Evolutionary conservation across 2,888 invertebrate species (phyloP), one percentile per base, ranked within the genome.

Genomic region (Scaptomyza parva): DNA sequence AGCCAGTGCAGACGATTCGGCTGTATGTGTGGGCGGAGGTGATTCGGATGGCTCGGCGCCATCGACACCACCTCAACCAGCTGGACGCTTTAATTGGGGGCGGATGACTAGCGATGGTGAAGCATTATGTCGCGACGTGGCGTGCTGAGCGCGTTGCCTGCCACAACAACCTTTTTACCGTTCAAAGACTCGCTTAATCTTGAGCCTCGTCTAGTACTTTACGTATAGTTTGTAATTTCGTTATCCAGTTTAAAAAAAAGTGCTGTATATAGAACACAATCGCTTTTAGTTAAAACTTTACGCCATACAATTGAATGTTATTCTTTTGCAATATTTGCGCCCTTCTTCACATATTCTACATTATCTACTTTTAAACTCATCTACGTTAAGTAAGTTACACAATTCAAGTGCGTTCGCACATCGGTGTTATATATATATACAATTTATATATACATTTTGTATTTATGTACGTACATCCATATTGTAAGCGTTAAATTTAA

Each of bases 1-100:
- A 8, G 53, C 63, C 47, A 78, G 70, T 47, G 73, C 77, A 9
- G 87, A 90, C 50, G 90, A 90, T 41, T 86, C 89, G 3, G 89
- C 90, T 0, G 87, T 89, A 0, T 89, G 67, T 64, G 73, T 85
- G 3, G 71, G 80, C 8, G 73, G 69, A 24, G 73, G 65, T 33
- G 83, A 76, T 8, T 81, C 77, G 1, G 76, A 62, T 28, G 70
- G 78, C 0, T 79, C 89, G 3, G 79, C 88, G 12, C 79, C 89
- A 1, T 33, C 68, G 0, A 5, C 37, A 3, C 47, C 78, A 3
- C 62, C 78, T n/a, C n/a, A n/a, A 1, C 57, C 65, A n/a, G 40
- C 57, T 4, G 60, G 64, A 17, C 65, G 75, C 14, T 73, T 55
- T 5, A 60, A 53, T 6, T 84, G 84, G 84, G 47, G 60, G 1